These are phyloP conservation scores for Pteronotus mesoamericanus DNA, from an alignment of 2,797 vertebrate genomes.

Conservation along the genomic window DNA sequence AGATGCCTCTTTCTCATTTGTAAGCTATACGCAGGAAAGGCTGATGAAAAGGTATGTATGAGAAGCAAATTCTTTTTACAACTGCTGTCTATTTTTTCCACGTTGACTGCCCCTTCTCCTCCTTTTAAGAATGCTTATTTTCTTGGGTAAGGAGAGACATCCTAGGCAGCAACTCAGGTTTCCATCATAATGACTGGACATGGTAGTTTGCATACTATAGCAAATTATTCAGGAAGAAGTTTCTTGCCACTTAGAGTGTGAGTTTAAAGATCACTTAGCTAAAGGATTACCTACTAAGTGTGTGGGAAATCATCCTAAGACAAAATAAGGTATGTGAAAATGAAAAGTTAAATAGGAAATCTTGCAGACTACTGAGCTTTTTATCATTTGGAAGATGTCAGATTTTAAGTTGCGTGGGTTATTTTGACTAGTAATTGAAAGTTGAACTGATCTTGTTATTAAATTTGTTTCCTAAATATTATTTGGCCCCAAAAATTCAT, in stretches of 20 bases:
- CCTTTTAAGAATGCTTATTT: neutral
- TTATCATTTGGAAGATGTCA: neutral
- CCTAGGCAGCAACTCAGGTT: neutral
- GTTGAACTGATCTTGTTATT: neutral
- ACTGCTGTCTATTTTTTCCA: neutral
- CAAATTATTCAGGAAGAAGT: neutral
- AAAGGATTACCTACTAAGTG: neutral
- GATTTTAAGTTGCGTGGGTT: conserved; percentile 22
- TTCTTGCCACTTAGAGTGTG: conserved; percentile 12
- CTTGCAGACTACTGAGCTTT: neutral
- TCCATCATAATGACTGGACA: neutral
- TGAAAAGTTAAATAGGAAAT: conserved; percentile 24
- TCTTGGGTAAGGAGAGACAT: neutral
- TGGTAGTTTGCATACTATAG: neutral
- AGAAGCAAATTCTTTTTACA: neutral
- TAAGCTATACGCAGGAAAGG: neutral
- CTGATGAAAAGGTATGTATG: neutral
- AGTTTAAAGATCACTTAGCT: conserved; percentile 6
- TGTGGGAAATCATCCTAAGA: neutral
- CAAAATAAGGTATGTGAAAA: neutral
- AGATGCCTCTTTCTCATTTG: neutral
- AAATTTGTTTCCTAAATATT: conserved; percentile 8
- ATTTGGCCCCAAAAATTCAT: neutral
- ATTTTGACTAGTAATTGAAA: conserved; percentile 7
- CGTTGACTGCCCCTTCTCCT: neutral